Conservation (phyloP, 2,113 vertebrate species). For the Tragelaphus buxtoni region DNA sequence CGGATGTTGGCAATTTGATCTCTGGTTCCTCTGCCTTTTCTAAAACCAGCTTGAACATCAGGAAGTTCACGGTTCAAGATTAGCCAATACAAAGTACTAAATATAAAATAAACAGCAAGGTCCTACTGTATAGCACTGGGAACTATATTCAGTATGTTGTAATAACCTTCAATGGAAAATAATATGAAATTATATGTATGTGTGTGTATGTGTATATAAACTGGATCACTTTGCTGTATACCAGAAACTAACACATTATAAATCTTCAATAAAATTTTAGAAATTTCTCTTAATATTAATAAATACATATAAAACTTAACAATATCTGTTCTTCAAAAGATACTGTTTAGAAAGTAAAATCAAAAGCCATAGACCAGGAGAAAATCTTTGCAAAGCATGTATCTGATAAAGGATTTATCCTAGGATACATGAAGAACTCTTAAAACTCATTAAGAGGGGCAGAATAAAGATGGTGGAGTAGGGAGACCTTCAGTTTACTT, state of each 20-base stretch:
- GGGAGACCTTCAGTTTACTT: neutral
- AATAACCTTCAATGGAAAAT: neutral
- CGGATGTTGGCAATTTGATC: too few relatives aligned
- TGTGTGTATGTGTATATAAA: neutral
- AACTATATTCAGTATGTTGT: neutral
- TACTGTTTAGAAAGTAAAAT: neutral
- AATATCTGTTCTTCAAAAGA: neutral
- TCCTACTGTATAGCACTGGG: neutral
- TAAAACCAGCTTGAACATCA: too few relatives aligned
- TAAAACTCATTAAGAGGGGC: neutral
- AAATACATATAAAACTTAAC: neutral
- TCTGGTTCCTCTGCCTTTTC: too few relatives aligned
- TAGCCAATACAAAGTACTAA: neutral
- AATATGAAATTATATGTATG: neutral
- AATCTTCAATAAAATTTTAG: neutral
- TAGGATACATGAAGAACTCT: neutral
- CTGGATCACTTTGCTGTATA: neutral
- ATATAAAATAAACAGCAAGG: neutral
- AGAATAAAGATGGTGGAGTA: neutral
- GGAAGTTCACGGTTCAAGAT: too few relatives aligned
- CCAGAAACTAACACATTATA: neutral
- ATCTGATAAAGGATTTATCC: neutral
- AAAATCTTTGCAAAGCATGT: neutral
- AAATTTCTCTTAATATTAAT: neutral
- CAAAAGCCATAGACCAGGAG: neutral